Conservation (phyloP, 2,797 vertebrate species). For the Chaetodon trifasciatus region DNA sequence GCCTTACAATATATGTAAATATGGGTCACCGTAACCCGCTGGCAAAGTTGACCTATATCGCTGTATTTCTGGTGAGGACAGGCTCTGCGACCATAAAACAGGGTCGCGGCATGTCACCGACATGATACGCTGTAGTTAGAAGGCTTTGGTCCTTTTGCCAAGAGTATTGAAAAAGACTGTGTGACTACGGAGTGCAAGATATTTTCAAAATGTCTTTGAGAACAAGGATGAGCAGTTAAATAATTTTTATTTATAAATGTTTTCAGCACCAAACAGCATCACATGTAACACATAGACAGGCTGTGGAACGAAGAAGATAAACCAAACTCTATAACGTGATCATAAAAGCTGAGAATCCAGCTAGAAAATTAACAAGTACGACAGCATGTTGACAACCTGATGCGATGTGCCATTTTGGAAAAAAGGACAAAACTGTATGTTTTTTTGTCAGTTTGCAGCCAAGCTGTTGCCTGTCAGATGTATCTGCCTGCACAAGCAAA, state of each 20-base stretch:
- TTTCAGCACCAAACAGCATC: background rate
- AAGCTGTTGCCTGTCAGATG: background rate
- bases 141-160: background rate
- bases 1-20: no score
- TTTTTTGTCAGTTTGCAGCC: background rate
- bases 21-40: no score
- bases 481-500: background rate
- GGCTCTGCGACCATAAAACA: background rate
- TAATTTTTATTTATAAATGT: background rate
- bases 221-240: background rate
- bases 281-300: background rate
- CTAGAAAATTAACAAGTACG: background rate
- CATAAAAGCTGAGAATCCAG: background rate
- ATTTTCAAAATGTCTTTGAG: background rate
- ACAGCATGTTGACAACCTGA: background rate
- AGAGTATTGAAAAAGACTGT: no score
- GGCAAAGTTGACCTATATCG: no score
- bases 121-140: background rate
- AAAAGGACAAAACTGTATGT: background rate
- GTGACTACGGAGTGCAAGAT: background rate
- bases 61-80: no score
- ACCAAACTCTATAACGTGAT: background rate
- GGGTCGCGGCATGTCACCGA: background rate
- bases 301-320: background rate
- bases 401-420: slow-evolving; percentile 6